Evolutionary conservation across 37 sponge, comb jelly and placozoan species (phyloP), one percentile per base, ranked within the genome.

Genomic region (Amphimedon queenslandica): DNA sequence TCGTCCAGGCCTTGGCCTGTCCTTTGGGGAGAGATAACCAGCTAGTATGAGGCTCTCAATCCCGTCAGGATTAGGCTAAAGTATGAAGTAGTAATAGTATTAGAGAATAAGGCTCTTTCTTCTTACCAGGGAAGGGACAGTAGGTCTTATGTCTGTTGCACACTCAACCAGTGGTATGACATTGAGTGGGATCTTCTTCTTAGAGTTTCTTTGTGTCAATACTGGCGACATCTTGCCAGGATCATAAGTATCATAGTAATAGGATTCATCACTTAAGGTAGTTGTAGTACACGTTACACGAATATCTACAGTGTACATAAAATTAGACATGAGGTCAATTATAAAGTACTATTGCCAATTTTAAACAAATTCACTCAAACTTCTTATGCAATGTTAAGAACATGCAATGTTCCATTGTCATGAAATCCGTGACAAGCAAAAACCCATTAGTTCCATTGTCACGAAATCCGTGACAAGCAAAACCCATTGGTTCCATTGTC

Each of bases 11-110:
- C 42, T 81, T 29, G 41, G 78, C 0, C 42, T 67, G 23, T 80
- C 77, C 6, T 34, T 64, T 18, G 36, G 37, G 3, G 61, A 23
- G 28, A 90, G 82, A 32, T 63, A 57, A 0, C 91, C 91, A 69
- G 78, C 69, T 21, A 90, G 55, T 29, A 82, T 40, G 20, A 90
- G 67, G 42, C 81, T 74, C 58, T 73, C 40, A 3, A 90, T 31
- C 21, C 91, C 87, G 37, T 73, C 75, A 16, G 79, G 72, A 70
- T 85, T 42, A 5, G 91, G 83, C 83, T 85, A 27, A 16, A 53
- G 28, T 36, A 11, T n/a, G 10, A 30, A 13, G 24, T 8, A 70
- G 6, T 25, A 35, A 40, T 42, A 70, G 37, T 67, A 21, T 13
- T 20, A 39, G n/a, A 21, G 64, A 21, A 29, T 63, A 13, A 21